phyloP scores from a whole-genome alignment of 2,888 invertebrate genomes.

The Noctua janthe region DNA sequence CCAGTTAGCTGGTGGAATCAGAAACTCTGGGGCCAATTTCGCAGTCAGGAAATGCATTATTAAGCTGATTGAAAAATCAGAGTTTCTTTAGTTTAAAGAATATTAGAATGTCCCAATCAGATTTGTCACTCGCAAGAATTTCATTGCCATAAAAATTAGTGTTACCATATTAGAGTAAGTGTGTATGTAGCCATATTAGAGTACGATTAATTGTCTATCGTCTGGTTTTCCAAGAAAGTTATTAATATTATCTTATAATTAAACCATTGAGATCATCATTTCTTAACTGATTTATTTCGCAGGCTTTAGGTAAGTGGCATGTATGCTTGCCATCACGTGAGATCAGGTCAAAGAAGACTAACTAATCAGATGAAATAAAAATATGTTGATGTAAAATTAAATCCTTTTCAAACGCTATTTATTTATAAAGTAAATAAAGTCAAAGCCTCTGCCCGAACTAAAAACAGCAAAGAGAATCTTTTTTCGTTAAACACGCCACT shows the following conservation, averaged over 20 bases:
- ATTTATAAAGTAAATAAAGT: slow-evolving; percentile 17
- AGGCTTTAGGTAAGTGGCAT: background rate
- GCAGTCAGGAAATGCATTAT: background rate
- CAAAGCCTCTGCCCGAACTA: background rate
- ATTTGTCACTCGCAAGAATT: background rate
- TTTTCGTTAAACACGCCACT: slow-evolving; percentile 54
- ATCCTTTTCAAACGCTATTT: background rate
- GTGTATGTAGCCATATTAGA: background rate
- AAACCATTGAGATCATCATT: background rate
- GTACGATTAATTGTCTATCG: background rate
- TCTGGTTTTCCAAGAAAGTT: background rate
- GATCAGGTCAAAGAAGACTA: background rate
- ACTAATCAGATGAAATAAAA: background rate
- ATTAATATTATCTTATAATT: background rate
- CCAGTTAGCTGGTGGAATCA: background rate
- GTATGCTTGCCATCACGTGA: background rate
- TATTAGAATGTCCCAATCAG: background rate
- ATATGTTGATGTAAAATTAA: background rate
- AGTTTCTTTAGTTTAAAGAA: background rate
- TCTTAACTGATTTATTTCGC: background rate
- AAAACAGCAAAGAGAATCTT: slow-evolving; percentile 41
- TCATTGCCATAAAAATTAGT: background rate
- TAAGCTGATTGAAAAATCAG: background rate
- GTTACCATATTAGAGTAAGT: no score
- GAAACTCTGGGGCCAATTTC: background rate